Conservation (phyloP, 1,140 invertebrate genomes). For the Apolygus lucorum region DNA sequence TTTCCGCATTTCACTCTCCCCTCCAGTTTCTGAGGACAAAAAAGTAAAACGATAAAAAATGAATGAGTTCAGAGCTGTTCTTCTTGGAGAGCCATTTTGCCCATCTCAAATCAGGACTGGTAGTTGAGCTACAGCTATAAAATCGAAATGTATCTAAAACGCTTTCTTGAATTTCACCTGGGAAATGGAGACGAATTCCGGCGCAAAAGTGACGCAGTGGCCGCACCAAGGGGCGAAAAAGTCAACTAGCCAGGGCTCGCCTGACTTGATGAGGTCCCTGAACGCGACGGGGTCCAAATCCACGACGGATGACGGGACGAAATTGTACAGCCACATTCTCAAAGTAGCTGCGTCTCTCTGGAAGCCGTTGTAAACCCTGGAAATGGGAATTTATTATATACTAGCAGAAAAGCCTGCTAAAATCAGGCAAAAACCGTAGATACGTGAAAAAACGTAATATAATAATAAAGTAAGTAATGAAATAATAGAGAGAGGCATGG, state of each 20-base stretch:
- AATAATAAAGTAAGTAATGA: no score
- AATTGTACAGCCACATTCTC: conserved; percentile 50
- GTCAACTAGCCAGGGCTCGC: conserved; percentile 52
- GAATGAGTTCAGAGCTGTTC: background rate
- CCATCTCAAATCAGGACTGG: background rate
- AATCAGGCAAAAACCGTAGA: no score
- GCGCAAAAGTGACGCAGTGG: conserved; percentile 58
- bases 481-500: background rate
- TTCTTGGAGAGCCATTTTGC: background rate
- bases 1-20: conserved; percentile 46
- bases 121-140: background rate
- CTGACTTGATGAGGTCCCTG: conserved; percentile 35
- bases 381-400: no score
- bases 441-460: no score
- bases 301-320: conserved; percentile 44
- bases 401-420: no score
- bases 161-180: conserved; percentile 20
- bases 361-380: conserved; percentile 51
- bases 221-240: conserved; percentile 68
- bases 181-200: conserved; percentile 56
- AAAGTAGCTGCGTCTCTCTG: conserved; percentile 48
- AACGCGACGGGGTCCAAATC: conserved; percentile 36
- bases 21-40: conserved; percentile 41
- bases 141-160: conserved; percentile 32
- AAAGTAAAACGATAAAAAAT: conserved; percentile 16